Conservation (phyloP, 1,140 invertebrate species). For the Arion vulgaris region DNA sequence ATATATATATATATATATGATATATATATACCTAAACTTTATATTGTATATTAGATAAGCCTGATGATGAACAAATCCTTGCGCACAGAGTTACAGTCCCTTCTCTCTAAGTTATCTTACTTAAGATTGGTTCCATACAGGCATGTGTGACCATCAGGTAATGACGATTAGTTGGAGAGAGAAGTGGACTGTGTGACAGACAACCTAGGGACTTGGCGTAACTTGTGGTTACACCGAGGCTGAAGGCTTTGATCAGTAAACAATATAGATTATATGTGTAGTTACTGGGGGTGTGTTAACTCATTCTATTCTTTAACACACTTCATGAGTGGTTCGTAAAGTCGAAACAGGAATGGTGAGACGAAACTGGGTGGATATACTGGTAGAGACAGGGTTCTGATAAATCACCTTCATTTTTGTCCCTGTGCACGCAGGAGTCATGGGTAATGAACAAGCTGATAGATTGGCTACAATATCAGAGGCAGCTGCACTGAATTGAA, state of each 20-base stretch:
- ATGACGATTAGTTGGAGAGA: background rate
- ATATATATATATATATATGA: no score
- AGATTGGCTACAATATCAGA: no score
- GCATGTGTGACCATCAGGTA: background rate
- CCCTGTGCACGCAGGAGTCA: no score
- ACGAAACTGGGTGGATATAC: no score
- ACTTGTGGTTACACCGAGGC: constrained; percentile 5
- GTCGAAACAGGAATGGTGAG: no score
- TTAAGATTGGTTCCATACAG: background rate
- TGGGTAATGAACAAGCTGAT: no score
- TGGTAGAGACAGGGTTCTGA: no score
- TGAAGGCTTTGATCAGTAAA: constrained; percentile 16
- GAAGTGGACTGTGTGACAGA: background rate
- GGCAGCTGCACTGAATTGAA: no score
- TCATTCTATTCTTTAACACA: no score
- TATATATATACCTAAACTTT: no score
- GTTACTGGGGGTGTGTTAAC: no score
- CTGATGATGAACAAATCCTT: constrained; percentile 42
- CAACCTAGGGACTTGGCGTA: background rate
- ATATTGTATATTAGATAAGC: constrained; percentile 77
- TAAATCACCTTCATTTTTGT: no score
- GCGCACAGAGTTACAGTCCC: constrained; percentile 31
- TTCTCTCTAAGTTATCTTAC: background rate
- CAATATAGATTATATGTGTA: background rate
- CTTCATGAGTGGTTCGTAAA: background rate